These are phyloP conservation scores for Erpobdella octoculata DNA, from an alignment of 2,888 invertebrate species.

Conservation along the genomic window DNA sequence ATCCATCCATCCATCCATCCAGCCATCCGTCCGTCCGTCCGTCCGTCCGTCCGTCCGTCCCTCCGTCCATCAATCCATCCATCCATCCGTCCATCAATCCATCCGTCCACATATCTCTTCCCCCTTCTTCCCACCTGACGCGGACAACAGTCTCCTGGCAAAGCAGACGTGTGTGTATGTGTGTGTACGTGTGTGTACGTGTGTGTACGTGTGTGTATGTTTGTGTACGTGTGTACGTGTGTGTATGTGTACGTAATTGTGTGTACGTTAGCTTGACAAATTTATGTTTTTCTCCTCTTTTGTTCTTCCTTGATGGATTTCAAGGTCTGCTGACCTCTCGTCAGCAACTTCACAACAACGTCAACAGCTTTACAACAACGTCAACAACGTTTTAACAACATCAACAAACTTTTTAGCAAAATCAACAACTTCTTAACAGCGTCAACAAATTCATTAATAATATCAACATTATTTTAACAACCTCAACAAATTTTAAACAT, in stretches of 20 bases:
- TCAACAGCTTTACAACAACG: too few species aligned
- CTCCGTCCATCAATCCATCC: too few species aligned
- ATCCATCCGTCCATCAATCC: too few species aligned
- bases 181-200: conserved; percentile 5
- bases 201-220: neutral
- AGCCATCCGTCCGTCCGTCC: too few species aligned
- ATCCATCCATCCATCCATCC: too few species aligned
- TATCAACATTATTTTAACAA: neutral
- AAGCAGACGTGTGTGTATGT: neutral
- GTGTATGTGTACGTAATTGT: neutral
- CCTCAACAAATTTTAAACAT: neutral
- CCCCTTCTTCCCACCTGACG: neutral
- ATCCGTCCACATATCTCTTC: neutral
- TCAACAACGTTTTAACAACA: neutral
- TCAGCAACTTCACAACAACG: too few species aligned
- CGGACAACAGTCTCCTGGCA: too few species aligned
- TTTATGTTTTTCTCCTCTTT: too few species aligned
- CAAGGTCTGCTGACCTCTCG: too few species aligned
- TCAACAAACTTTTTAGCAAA: neutral
- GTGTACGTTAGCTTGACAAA: too few species aligned
- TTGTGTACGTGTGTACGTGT: neutral
- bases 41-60: too few species aligned
- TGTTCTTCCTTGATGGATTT: too few species aligned
- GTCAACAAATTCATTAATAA: neutral
- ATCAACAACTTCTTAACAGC: neutral